Evolutionary conservation across 35 echinoderm and acorn worm species (phyloP).

Genomic region (Heliocidaris tuberculata): DNA sequence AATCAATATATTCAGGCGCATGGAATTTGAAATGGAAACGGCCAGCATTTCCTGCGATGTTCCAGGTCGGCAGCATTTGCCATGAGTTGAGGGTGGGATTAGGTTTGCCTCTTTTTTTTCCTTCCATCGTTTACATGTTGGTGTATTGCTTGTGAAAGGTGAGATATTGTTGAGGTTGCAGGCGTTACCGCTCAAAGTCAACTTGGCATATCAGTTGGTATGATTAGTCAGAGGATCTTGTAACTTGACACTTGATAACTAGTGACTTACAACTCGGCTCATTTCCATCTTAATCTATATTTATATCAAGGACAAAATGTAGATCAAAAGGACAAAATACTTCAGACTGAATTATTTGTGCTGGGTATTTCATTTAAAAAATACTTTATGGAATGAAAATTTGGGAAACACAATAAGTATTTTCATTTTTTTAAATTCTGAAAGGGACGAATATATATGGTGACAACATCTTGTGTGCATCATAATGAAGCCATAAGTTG

Average conservation of each 20-base stretch:
- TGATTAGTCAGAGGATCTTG: neutral
- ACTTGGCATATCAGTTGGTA: neutral
- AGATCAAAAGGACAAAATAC: neutral
- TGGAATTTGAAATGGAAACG: neutral
- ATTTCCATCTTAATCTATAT: neutral
- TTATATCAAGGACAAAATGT: neutral
- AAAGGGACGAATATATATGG: too few relatives aligned
- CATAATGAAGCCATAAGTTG: too few relatives aligned
- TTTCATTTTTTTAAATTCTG: too few relatives aligned
- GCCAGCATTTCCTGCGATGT: neutral
- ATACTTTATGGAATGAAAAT: too few relatives aligned
- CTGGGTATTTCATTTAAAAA: too few relatives aligned
- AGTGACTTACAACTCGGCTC: neutral
- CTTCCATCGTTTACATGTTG: neutral
- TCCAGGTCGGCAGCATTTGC: neutral
- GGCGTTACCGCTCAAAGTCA: neutral
- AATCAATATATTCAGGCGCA: neutral
- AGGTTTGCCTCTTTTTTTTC: neutral
- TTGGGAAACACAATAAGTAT: too few relatives aligned
- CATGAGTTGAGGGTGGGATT: neutral
- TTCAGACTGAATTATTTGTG: neutral
- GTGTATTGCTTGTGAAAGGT: too few relatives aligned
- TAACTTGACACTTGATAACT: neutral
- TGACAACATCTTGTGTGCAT: too few relatives aligned
- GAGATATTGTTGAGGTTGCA: too few relatives aligned